Conservation (phyloP, 2,797 vertebrate genomes). For the Odontamblyopus rebecca region DNA sequence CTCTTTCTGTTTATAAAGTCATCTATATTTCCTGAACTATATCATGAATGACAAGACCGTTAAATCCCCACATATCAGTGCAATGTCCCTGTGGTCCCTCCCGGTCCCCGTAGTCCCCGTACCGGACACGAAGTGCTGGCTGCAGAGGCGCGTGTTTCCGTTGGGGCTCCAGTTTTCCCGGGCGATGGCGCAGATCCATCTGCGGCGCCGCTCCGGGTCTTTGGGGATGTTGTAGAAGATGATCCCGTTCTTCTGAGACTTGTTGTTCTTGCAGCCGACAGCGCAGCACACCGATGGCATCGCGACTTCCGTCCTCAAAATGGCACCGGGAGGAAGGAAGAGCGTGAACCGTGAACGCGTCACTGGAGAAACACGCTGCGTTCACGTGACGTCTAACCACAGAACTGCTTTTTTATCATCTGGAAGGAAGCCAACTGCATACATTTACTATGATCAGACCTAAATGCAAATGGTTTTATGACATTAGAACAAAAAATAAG, state of each 20-base stretch:
- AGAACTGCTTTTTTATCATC: no score
- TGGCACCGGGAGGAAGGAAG: not conserved
- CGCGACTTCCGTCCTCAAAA: not conserved
- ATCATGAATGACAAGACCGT: no score
- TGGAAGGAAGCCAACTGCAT: no score
- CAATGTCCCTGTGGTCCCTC: no score
- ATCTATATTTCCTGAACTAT: no score
- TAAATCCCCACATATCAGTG: no score
- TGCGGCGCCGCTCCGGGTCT: not conserved
- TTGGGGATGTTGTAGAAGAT: conserved; percentile 1
- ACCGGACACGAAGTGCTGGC: not conserved
- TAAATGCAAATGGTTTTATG: no score
- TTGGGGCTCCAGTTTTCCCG: not conserved
- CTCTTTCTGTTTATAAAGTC: not conserved
- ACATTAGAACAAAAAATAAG: no score
- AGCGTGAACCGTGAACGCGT: not conserved
- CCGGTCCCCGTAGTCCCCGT: not conserved
- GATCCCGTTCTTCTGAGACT: not conserved
- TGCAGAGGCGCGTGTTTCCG: not conserved
- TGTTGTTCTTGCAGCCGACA: not conserved
- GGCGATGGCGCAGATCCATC: not conserved
- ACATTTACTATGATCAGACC: no score
- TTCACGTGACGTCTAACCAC: not conserved
- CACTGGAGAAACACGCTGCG: not conserved
- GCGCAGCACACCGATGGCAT: not conserved